Percentiles rank a stretch among this genome's conserved stretches.
Evolutionary conservation across 1,140 invertebrate species (phyloP).

Genomic region (Heliothis subflexa): DNA sequence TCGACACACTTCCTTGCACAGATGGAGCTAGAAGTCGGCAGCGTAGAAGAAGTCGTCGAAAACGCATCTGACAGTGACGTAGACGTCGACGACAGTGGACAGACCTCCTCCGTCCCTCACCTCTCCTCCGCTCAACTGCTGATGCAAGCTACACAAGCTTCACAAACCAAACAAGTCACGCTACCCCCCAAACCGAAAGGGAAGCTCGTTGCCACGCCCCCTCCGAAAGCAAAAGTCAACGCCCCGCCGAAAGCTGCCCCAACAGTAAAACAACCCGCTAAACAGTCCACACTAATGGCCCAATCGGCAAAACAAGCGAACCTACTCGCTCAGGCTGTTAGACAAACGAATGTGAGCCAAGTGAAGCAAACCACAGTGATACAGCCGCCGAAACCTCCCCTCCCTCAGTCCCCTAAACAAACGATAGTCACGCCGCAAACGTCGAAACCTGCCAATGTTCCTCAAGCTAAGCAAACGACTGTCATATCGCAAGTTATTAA

Average conservation of each 20-base stretch:
- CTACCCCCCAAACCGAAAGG: constrained; percentile 62
- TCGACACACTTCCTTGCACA: constrained; percentile 46
- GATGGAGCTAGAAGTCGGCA: constrained; percentile 73
- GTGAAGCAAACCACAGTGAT: constrained; percentile 50
- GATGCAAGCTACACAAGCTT: constrained; percentile 73
- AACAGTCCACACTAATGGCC: constrained; percentile 55
- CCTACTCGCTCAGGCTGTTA: constrained; percentile 48
- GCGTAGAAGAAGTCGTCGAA: constrained; percentile 66
- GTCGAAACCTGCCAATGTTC: background rate
- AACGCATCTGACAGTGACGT: constrained; percentile 80
- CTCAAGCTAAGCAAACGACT: constrained; percentile 25
- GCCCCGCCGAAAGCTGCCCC: constrained; percentile 55
- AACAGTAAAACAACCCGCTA: constrained; percentile 43
- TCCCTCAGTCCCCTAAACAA: too few relatives aligned
- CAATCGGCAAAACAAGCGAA: constrained; percentile 48
- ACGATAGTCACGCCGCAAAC: background rate
- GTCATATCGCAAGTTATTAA: constrained; percentile 38
- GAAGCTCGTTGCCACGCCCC: constrained; percentile 63
- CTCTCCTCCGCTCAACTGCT: constrained; percentile 75
- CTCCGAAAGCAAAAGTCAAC: constrained; percentile 56
- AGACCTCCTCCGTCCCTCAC: constrained; percentile 55
- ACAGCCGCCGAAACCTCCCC: too few relatives aligned
- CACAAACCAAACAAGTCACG: constrained; percentile 41
- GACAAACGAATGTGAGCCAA: constrained; percentile 55
- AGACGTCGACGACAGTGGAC: constrained; percentile 74